Base-by-base conservation (phyloP, 2,113 vertebrate species). In the Pteronura brasiliensis region DNA sequence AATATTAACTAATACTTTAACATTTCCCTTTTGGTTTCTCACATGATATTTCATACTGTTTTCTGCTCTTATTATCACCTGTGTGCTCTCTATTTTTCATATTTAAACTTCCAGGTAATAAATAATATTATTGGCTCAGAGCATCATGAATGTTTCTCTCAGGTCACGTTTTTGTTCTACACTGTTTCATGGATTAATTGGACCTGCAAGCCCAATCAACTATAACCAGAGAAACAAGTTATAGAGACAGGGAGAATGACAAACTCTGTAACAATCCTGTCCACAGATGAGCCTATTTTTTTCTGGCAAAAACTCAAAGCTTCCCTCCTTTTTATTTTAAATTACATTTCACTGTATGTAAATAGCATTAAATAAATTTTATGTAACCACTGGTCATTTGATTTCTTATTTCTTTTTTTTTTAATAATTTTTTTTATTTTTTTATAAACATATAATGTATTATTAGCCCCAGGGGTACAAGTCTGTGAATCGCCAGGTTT, bases 71-170 rank as follows among this genome's bases (percentile, higher is more conserved):
- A 47, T 71, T 95, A 57, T 14, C 31, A 84, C 74, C 2, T 57
- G 27, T 18, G 11, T 12, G 80, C n/a, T 77, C n/a, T 42, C 27
- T 94, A n/a, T 39, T 94, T 77, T n/a, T 90, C 15, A 87, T 36
- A 49, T 71, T 96, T 92, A 74, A 89, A 86, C 21, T 94, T 92
- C 39, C 36, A 74, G 71, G 52, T 93, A 55, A 59, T 93, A 55
- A 59, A 69, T 59, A 74, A 63, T 52, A 13, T 25, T 27, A 47
- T 39, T 89, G 71, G 34, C 77, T 92, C 25, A 29, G 72, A 86
- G 34, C 59, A 61, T 74, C 52, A 12, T 47, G 57, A 76, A 52
- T 89, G 21, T 47, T 29, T 7, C 57, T n/a, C 6, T n/a, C 76
- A 31, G n/a, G 59, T 27, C 25, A 89, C 15, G 13, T 17, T 65